These are phyloP conservation scores for Phalanger gymnotis DNA, from an alignment of 2,797 vertebrate species.

Conservation along the genomic window DNA sequence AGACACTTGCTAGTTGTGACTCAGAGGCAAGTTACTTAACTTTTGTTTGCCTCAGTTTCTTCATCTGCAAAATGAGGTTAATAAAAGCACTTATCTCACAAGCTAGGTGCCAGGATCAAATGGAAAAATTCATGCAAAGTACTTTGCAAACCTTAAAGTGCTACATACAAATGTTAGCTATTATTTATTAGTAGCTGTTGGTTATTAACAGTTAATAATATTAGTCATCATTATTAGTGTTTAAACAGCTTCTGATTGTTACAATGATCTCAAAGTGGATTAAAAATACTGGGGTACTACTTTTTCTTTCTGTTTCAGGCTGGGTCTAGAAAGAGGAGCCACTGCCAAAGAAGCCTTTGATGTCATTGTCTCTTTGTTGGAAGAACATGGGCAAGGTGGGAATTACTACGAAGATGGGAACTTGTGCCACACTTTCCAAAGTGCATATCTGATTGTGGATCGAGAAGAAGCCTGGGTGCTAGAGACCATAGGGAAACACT, in stretches of 20 bases:
- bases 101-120: not conserved
- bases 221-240: not conserved
- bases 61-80: not conserved
- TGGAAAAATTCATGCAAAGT: not conserved
- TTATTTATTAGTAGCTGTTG: not conserved
- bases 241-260: not conserved
- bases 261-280: not conserved
- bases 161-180: not conserved
- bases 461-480: constrained; percentile 87
- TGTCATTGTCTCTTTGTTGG: constrained; percentile 85
- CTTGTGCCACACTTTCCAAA: constrained; percentile 85
- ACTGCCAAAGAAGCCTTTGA: constrained; percentile 87
- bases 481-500: constrained; percentile 88
- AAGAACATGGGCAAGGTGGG: constrained; percentile 88
- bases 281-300: not conserved
- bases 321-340: constrained; percentile 87
- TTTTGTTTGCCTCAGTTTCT: not conserved
- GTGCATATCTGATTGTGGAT: constrained; percentile 86
- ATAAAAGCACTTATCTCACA: not conserved
- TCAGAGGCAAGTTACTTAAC: not conserved
- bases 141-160: not conserved
- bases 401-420: constrained; percentile 86
- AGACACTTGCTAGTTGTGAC: not conserved
- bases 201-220: not conserved
- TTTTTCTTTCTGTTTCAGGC: constrained; percentile 71